A percentile compares a stretch with the other conserved stretches of the same genome.
Evolutionary conservation across 2,797 vertebrate genomes (phyloP).

Genomic region (Sebastolobus altivelis): DNA sequence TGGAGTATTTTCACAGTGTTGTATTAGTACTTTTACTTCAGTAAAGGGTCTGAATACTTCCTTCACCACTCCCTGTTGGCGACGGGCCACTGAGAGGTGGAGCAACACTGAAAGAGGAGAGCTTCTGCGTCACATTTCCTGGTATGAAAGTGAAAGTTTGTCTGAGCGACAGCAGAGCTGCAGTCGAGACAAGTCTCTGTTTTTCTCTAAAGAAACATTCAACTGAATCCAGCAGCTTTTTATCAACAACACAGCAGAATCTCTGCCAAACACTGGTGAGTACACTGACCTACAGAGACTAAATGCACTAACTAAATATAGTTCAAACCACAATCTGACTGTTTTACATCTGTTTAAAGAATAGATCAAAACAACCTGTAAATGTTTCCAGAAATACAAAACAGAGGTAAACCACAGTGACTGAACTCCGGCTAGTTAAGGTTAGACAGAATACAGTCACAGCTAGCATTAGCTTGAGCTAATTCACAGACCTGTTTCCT

Average conservation of each 20-base stretch:
- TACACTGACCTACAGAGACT: not conserved
- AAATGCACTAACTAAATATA: not conserved
- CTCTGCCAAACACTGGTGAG: constrained; percentile 25
- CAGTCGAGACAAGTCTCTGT: not conserved
- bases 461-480: not conserved
- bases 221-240: not conserved
- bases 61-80: not conserved
- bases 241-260: not conserved
- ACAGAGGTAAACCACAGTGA: not conserved
- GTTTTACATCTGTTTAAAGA: not conserved
- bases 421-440: not conserved
- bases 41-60: not conserved
- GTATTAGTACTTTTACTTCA: not conserved
- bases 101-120: not conserved
- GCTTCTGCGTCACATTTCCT: too few species aligned
- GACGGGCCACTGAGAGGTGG: not conserved
- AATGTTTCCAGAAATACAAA: not conserved
- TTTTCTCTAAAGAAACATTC: not conserved
- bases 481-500: not conserved
- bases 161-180: not conserved
- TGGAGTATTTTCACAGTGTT: too few species aligned
- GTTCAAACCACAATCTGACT: not conserved
- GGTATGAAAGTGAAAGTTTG: not conserved
- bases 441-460: too few species aligned
- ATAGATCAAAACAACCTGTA: not conserved